Evolutionary conservation across 2,888 invertebrate species (phyloP).

Genomic region (Lycaena phlaeas): DNA sequence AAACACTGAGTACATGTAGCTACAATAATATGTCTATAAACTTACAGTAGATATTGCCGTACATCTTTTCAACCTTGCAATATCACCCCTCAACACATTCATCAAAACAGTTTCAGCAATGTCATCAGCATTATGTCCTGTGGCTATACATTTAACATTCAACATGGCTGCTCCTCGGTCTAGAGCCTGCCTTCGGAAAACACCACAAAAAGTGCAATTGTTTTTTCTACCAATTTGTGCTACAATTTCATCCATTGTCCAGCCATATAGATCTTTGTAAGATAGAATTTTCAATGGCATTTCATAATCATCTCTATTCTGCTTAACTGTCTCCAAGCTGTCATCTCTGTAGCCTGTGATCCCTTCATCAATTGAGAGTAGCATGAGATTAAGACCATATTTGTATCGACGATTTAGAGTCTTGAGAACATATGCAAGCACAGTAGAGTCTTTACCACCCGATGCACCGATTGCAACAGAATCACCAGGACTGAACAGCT

Average conservation of each 20-base stretch:
- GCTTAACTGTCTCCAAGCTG: conserved; percentile 95
- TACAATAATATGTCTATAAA: too few relatives aligned
- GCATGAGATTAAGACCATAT: conserved; percentile 90
- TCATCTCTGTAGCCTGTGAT: conserved; percentile 97
- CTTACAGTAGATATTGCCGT: conserved; percentile 91
- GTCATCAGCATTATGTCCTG: conserved; percentile 98
- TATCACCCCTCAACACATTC: conserved; percentile 97
- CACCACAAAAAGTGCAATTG: conserved; percentile 97
- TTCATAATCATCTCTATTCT: conserved; percentile 93
- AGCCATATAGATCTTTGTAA: conserved; percentile 97
- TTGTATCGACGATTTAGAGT: conserved; percentile 90
- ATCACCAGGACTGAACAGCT: conserved; percentile 86
- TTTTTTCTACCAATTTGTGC: conserved; percentile 88
- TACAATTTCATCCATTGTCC: conserved; percentile 99
- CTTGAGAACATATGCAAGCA: conserved; percentile 94
- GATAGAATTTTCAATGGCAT: conserved; percentile 95
- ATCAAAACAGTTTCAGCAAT: conserved; percentile 98
- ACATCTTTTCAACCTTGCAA: conserved; percentile 93
- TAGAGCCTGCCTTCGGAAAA: conserved; percentile 95
- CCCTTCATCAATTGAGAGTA: conserved; percentile 98
- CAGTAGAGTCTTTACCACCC: conserved; percentile 97
- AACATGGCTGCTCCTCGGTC: conserved; percentile 94
- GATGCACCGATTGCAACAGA: conserved; percentile 95
- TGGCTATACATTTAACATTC: conserved; percentile 93
- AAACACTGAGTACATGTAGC: neutral